Base-by-base conservation (phyloP, 2,888 invertebrate genomes). In the Leucophenga montana region DNA sequence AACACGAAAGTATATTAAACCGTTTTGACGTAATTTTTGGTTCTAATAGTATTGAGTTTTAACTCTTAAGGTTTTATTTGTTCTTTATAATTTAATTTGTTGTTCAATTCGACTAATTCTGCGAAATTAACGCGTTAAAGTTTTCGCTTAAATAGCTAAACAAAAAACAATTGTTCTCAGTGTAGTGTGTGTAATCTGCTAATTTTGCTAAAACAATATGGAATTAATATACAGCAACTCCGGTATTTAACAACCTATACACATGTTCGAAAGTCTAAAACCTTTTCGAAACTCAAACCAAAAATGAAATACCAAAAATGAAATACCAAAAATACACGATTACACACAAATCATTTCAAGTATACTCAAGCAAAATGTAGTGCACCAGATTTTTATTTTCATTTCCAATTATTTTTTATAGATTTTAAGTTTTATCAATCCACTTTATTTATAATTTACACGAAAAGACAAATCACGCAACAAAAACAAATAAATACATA, bases 161-260 rank as follows among this genome's bases (percentile, higher is more conserved):
- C 13, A 61, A 62, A n/a, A 14, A 48, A 18, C 16, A 48, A 64
- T 33, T 54, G 70, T 73, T 72, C 76, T 76, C 78, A 80, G 79
- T 80, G 85, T 86, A 85, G 85, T 85, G 86, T 86, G 86, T 86
- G 81, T 86, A 76, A 69, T 72, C 74, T 76, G 53, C 46, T 76
- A 74, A 76, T 74, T 71, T 71, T 72, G 68, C 61, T 57, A 70
- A 78, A 71, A 67, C 73, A 69, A 69, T 11, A 39, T 8, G 39
- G 8, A 39, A 39, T 11, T 39, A 39, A 39, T 39, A 39, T 39
- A 39, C 11, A 11, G 9, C 39, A 39, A 11, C 11, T 5, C 9
- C 39, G 39, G 11, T 39, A 39, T 39, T 39, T 39, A 86, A 85
- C 85, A 85, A 85, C 82, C 79, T 84, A 85, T 85, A 86, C 85